Conservation (phyloP, 2,888 invertebrate species). For the Tetragonula carbonaria region DNA sequence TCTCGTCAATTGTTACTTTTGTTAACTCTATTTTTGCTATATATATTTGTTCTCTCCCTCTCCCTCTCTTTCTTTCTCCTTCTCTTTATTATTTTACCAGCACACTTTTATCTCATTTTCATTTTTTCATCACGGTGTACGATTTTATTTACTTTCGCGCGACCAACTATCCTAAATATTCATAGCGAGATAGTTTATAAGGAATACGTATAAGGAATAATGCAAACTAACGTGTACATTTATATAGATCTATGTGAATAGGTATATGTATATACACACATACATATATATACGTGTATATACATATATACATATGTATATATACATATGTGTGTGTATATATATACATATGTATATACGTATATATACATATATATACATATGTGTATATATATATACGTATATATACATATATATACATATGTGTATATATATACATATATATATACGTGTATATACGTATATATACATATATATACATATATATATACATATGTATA, state of each 20-base stretch:
- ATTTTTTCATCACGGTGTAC: not conserved
- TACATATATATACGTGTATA: constrained; percentile 65
- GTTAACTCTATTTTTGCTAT: constrained; percentile 4
- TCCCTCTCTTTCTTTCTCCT: not conserved
- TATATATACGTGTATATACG: too few species aligned
- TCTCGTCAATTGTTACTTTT: constrained; percentile 32
- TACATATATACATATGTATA: constrained; percentile 57
- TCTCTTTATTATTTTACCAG: constrained; percentile 1
- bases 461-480: too few species aligned
- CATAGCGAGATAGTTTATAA: constrained; percentile 56
- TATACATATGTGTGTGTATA: constrained; percentile 44
- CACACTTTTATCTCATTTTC: constrained; percentile 2
- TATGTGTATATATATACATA: too few species aligned
- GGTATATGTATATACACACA: constrained; percentile 30
- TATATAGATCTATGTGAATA: too few species aligned
- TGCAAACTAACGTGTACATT: constrained; percentile 51
- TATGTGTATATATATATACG: too few species aligned
- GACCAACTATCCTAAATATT: constrained; percentile 63
- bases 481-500: too few species aligned
- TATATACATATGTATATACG: constrained; percentile 66
- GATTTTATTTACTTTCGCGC: constrained; percentile 23
- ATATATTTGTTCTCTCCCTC: constrained; percentile 7
- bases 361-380: constrained; percentile 50
- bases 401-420: too few species aligned
- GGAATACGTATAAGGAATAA: constrained; percentile 48